A percentile compares a stretch with the other conserved stretches of the same genome.
Conservation (phyloP, 2,888 invertebrate species). For the Norana najaformis region DNA sequence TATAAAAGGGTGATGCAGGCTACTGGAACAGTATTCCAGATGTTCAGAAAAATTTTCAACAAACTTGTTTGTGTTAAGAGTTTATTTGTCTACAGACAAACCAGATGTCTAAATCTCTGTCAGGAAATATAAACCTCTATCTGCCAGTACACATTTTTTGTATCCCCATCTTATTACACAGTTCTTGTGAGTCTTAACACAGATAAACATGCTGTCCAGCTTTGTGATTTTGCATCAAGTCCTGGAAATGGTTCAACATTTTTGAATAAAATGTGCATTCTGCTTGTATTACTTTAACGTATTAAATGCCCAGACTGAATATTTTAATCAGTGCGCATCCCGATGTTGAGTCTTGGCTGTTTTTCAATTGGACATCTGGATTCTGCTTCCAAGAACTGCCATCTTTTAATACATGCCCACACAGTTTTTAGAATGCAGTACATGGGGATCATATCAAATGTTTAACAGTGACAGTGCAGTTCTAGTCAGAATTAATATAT, state of each 20-base stretch:
- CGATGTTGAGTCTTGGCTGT: neutral
- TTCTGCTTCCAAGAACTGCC: neutral
- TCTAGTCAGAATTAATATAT: too few relatives aligned
- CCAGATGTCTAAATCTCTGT: neutral
- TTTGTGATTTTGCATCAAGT: neutral
- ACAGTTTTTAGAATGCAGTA: too few relatives aligned
- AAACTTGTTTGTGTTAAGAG: neutral
- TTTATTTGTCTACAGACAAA: neutral
- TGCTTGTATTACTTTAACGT: neutral
- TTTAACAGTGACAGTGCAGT: too few relatives aligned
- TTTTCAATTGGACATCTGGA: neutral
- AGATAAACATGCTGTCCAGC: neutral
- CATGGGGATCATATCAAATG: too few relatives aligned
- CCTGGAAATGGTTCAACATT: neutral
- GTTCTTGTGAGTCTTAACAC: neutral
- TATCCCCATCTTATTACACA: neutral
- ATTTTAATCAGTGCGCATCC: neutral
- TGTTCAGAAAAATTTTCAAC: neutral
- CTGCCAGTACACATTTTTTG: neutral
- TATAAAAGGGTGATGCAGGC: neutral
- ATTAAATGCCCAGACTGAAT: too few relatives aligned
- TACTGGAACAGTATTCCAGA: neutral
- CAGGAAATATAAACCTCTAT: neutral
- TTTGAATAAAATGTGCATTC: neutral
- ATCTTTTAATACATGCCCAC: neutral